Evolutionary conservation across 2,797 vertebrate species (phyloP), one percentile per base, ranked within the genome.

Genomic region (Sebastes aleutianus): DNA sequence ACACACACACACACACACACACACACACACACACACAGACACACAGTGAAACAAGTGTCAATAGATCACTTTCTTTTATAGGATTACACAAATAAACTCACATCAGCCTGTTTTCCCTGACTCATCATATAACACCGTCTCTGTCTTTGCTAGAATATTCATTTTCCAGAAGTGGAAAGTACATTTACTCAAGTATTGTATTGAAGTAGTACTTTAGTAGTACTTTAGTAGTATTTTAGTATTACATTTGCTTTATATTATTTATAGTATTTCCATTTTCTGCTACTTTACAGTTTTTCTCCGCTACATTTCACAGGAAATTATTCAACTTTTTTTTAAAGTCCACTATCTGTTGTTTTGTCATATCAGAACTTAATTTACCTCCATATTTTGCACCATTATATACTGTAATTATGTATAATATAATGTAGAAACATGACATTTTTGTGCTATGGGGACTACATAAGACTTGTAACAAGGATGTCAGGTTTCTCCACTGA

Each of bases 1-100:
- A 81, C 68, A 85, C 9, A 68, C 18, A 59, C 34, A 70, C 73
- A 39, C 58, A 69, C 56, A 75, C 16, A 29, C 56, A 63, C 36
- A 59, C 58, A 59, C 75, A 18, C 54, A 34, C 59, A 66, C 54
- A 69, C 56, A 69, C 70, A 31, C 36, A 62, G 36, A 83, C 22
- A 43, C 13, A 80, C 54, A 69, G 20, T 22, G 18, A 74, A 59
- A 85, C 81, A 66, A 84, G 71, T 10, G 43, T 80, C 70, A 73
- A 84, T 63, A 58, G 61, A 73, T 81, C 39, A 58, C 66, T 74
- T 66, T 82, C 67, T 77, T 70, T 78, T 67, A 31, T 11, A 53
- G 56, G 56, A 58, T 80, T 26, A 74, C 80, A 83, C 53, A 77
- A 57, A 85, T 57, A 59, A 65, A 80, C 68, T 76, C 29, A 10